Evolutionary conservation across 2,888 invertebrate species (phyloP).

Genomic region (Eudasyphora cyanicolor): DNA sequence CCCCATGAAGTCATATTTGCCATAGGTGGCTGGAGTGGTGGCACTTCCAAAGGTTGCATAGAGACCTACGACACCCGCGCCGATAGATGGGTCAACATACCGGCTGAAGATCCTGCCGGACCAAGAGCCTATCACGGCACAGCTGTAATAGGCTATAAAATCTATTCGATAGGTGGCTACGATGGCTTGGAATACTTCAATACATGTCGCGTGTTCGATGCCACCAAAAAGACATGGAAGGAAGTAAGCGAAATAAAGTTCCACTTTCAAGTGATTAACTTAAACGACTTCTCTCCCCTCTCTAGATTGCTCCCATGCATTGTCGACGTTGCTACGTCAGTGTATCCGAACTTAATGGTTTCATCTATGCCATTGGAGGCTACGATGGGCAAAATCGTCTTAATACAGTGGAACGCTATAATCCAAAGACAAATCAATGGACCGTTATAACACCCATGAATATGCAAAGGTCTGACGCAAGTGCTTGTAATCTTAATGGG

Average conservation of each 20-base stretch:
- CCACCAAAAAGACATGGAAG: conserved; percentile 90
- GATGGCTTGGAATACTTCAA: conserved; percentile 91
- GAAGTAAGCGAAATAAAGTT: conserved; percentile 81
- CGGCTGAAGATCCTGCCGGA: conserved; percentile 89
- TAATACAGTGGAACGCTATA: conserved; percentile 92
- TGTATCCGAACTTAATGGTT: conserved; percentile 87
- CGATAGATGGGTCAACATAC: conserved; percentile 88
- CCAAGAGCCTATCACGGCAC: conserved; percentile 97
- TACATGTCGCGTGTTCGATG: conserved; percentile 92
- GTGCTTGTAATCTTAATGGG: conserved; percentile 92
- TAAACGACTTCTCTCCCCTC: no score
- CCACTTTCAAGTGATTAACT: no score
- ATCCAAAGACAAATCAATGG: conserved; percentile 93
- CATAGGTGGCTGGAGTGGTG: conserved; percentile 88
- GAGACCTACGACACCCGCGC: conserved; percentile 95
- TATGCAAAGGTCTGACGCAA: conserved; percentile 93
- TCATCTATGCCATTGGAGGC: conserved; percentile 93
- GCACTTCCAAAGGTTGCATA: conserved; percentile 83
- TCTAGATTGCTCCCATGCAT: conserved; percentile 91
- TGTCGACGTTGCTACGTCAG: conserved; percentile 92
- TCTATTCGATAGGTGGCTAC: conserved; percentile 95
- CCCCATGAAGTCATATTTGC: conserved; percentile 95
- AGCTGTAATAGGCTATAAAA: conserved; percentile 90
- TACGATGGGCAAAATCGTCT: conserved; percentile 93
- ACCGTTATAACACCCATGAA: conserved; percentile 93